Percentiles rank a stretch among this genome's conserved stretches.
Conservation (phyloP, 2,888 invertebrate genomes). For the Tetranychus piercei region DNA sequence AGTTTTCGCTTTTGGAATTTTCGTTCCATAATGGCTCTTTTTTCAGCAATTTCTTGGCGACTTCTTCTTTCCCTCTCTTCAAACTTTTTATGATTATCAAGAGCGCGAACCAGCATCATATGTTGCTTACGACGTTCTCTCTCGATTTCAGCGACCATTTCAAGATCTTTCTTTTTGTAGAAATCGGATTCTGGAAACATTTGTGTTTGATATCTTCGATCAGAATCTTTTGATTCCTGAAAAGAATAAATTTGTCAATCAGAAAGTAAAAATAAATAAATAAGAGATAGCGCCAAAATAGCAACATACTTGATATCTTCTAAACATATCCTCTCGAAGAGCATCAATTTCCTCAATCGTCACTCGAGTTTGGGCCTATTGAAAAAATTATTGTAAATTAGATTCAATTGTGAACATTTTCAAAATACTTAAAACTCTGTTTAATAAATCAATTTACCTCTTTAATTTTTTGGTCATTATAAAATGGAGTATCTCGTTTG, state of each 20-base stretch:
- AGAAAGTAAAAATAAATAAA: background rate
- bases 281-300: background rate
- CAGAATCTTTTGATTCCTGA: background rate
- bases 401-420: background rate
- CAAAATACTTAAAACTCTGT: background rate
- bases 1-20: conserved; percentile 44
- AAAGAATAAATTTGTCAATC: background rate
- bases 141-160: conserved; percentile 36
- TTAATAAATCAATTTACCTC: background rate
- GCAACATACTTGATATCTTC: background rate
- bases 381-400: background rate
- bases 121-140: conserved; percentile 74
- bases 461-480: background rate
- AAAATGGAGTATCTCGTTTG: background rate
- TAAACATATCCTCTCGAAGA: background rate
- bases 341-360: background rate
- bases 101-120: conserved; percentile 63
- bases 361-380: background rate
- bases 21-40: conserved; percentile 44
- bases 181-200: conserved; percentile 1
- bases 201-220: background rate
- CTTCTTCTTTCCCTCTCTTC: conserved; percentile 50
- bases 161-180: conserved; percentile 17
- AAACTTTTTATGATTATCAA: conserved; percentile 65
- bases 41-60: conserved; percentile 62